Percentiles rank a stretch among this genome's conserved stretches.
These are phyloP conservation scores for Callospermophilus lateralis DNA, from an alignment of 2,113 vertebrate genomes.

Conservation along the genomic window DNA sequence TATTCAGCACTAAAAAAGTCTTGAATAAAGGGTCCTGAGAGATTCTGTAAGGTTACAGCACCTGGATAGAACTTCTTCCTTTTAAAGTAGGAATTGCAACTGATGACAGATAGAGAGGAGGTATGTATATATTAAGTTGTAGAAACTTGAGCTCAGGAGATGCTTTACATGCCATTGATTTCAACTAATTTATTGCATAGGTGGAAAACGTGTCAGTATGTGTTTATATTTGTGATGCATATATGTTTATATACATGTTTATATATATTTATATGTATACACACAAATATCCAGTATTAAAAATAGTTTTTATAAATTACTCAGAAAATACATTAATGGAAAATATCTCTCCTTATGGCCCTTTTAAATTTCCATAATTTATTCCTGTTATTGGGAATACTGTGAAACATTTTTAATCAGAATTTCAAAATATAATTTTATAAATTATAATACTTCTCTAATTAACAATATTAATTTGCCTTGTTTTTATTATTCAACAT, in stretches of 20 bases:
- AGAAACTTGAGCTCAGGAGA: background rate
- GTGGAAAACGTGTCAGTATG: no score
- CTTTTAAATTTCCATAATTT: background rate
- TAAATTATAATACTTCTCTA: background rate
- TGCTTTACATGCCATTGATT: background rate
- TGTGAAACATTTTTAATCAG: background rate
- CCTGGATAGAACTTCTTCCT: background rate
- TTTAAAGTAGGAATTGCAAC: background rate
- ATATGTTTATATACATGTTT: no score
- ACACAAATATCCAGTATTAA: background rate
- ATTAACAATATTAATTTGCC: background rate
- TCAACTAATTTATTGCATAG: background rate
- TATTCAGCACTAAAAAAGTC: background rate
- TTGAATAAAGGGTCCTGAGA: background rate
- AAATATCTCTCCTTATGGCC: background rate
- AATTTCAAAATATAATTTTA: background rate
- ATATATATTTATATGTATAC: background rate
- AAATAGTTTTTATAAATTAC: background rate
- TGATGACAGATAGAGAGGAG: background rate
- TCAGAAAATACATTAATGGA: background rate
- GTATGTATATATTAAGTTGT: background rate
- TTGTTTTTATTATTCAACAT: slow-evolving; percentile 4
- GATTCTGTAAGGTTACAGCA: background rate
- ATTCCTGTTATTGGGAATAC: background rate
- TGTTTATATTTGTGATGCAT: background rate